A percentile compares a stretch with the other conserved stretches of the same genome.
phyloP scores from a whole-genome alignment of 2,888 invertebrate genomes.

The Bombylius discolor region DNA sequence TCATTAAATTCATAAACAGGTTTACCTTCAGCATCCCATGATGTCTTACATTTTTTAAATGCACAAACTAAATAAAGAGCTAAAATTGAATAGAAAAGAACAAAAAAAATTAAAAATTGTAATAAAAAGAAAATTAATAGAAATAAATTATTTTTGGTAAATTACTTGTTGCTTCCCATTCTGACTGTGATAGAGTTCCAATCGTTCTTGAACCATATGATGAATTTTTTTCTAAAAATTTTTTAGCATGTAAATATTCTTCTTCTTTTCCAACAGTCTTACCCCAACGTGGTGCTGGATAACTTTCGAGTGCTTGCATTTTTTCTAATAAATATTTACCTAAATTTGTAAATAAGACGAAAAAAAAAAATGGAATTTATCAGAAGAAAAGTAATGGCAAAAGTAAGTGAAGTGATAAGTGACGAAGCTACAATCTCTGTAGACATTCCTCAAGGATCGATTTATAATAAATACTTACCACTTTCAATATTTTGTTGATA shows the following conservation, averaged over 20 bases:
- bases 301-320: constrained; percentile 72
- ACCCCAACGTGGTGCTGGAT: constrained; percentile 43
- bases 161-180: constrained; percentile 88
- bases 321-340: constrained; percentile 48
- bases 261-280: constrained; percentile 45
- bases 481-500: constrained; percentile 38
- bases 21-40: constrained; percentile 51
- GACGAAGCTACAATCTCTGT: too few species aligned
- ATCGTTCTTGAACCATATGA: constrained; percentile 33
- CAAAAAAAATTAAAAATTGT: constrained; percentile 4
- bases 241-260: constrained; percentile 63
- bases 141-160: background rate
- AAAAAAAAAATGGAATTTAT: too few species aligned
- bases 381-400: background rate
- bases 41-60: constrained; percentile 62
- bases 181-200: constrained; percentile 75
- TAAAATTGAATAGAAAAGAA: constrained; percentile 39
- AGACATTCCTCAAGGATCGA: too few species aligned
- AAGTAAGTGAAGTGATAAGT: too few species aligned
- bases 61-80: constrained; percentile 72
- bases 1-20: constrained; percentile 39
- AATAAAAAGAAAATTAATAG: constrained; percentile 2
- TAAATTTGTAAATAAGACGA: background rate
- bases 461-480: constrained; percentile 15
- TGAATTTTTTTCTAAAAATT: constrained; percentile 37